Conservation (phyloP, 2,113 vertebrate species). For the Caracal caracal region DNA sequence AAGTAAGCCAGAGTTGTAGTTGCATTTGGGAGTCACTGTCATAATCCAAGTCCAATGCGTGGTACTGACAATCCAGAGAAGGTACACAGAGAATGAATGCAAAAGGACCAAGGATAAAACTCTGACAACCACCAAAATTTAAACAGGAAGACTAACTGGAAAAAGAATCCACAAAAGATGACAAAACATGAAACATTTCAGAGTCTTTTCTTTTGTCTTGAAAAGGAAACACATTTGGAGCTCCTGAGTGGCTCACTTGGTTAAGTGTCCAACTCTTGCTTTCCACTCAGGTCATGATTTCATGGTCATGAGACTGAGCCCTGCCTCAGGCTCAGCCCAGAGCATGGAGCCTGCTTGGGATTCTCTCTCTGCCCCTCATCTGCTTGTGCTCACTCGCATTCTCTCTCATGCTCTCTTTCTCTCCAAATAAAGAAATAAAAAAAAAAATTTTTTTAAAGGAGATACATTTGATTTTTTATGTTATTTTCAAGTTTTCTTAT, state of each 20-base stretch:
- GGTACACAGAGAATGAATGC: not conserved
- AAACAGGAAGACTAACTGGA: not conserved
- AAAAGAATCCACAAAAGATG: constrained; percentile 1
- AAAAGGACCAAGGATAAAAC: not conserved
- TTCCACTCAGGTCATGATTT: no score
- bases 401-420: no score
- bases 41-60: not conserved
- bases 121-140: not conserved
- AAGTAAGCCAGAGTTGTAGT: not conserved
- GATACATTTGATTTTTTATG: not conserved
- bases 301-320: no score
- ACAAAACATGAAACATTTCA: not conserved
- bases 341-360: no score
- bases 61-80: not conserved
- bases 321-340: no score
- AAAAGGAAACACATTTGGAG: not conserved
- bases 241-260: no score
- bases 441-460: not conserved
- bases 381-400: no score
- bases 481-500: not conserved
- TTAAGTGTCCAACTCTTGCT: no score
- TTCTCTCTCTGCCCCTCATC: no score
- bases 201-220: not conserved
- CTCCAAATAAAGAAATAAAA: no score
- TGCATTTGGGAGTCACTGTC: not conserved